These are phyloP conservation scores for Gallinago media DNA, from an alignment of 2,113 vertebrate genomes.

Conservation along the genomic window DNA sequence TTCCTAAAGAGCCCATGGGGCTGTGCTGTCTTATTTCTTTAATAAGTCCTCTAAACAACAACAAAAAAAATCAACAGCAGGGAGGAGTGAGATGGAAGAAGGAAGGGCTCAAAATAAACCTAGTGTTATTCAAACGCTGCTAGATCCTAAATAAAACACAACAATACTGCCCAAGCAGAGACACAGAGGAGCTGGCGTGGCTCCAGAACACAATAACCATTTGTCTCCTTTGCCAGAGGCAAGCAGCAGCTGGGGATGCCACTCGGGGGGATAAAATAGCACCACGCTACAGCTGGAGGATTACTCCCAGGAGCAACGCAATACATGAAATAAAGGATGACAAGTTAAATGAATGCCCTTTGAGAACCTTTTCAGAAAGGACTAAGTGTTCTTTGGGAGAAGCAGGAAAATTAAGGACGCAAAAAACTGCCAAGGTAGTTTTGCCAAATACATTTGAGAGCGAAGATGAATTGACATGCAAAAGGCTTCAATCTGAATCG, in stretches of 20 bases:
- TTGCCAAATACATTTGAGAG: background rate
- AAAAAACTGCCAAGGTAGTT: background rate
- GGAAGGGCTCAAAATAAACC: conserved; percentile 6
- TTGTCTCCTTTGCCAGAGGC: conserved; percentile 48
- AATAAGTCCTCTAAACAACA: background rate
- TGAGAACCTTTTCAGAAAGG: conserved; percentile 2
- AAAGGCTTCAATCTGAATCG: background rate
- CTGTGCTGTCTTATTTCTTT: background rate
- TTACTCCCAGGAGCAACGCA: background rate
- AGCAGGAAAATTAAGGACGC: background rate
- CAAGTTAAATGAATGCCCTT: conserved; percentile 10
- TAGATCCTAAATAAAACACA: conserved; percentile 33
- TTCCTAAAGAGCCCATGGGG: background rate
- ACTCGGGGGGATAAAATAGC: background rate
- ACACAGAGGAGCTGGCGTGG: background rate
- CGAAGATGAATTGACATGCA: background rate
- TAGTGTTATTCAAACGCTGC: background rate
- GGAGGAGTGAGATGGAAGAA: background rate
- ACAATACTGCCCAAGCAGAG: conserved; percentile 23
- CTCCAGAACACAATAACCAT: conserved; percentile 44
- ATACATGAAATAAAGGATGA: conserved; percentile 21
- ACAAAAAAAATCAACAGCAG: background rate
- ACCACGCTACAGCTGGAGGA: background rate
- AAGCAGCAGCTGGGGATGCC: conserved; percentile 53
- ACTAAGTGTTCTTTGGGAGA: background rate